Percentiles rank a stretch among this genome's conserved stretches.
Conservation (phyloP, 2,888 invertebrate species). For the Morpho deidamia region DNA sequence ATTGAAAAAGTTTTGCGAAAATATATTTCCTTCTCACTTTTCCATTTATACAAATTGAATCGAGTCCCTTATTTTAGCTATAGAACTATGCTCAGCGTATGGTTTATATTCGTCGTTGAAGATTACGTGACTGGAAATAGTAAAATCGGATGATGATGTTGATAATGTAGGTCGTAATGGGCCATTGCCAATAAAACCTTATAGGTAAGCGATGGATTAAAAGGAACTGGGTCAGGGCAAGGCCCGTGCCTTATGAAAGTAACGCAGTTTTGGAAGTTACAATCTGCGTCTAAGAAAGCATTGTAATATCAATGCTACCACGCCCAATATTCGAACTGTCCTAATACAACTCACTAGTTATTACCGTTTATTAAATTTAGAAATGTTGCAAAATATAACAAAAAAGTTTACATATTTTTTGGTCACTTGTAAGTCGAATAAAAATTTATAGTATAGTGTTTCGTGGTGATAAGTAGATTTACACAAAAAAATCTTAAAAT, state of each 20-base stretch:
- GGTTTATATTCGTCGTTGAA: conserved; percentile 71
- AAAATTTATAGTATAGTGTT: no score
- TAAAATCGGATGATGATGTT: conserved; percentile 78
- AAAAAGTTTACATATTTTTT: no score
- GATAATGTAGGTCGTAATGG: conserved; percentile 78
- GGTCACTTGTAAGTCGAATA: no score
- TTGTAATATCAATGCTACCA: conserved; percentile 18
- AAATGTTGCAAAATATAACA: no score
- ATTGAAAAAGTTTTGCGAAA: conserved; percentile 50
- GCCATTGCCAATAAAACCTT: conserved; percentile 77
- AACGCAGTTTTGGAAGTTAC: conserved; percentile 42
- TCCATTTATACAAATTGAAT: conserved; percentile 50
- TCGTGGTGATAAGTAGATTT: no score
- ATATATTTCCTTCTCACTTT: conserved; percentile 43
- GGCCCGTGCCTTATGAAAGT: conserved; percentile 67
- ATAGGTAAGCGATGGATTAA: conserved; percentile 78
- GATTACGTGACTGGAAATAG: conserved; percentile 78
- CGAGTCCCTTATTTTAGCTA: conserved; percentile 33
- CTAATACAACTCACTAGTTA: background rate
- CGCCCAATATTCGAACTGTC: conserved; percentile 1
- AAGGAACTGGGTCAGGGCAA: conserved; percentile 73
- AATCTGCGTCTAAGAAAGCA: conserved; percentile 1
- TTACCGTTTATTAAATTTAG: no score
- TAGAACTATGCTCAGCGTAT: conserved; percentile 41
- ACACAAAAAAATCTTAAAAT: no score